phyloP scores from a whole-genome alignment of 64 coral and sea anemone genomes.

The Actinia equina region DNA sequence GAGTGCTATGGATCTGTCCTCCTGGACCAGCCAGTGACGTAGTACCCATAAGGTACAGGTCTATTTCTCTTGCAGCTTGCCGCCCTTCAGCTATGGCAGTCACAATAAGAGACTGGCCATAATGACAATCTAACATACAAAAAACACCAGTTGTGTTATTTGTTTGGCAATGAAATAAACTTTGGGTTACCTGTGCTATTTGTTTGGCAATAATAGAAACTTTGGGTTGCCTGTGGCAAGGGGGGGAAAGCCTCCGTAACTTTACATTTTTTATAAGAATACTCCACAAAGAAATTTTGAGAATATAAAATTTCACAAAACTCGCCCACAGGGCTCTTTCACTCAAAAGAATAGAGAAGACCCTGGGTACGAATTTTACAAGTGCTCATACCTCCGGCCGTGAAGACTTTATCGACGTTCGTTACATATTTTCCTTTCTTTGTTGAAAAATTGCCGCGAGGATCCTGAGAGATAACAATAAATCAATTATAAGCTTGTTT shows the following conservation, averaged over 20 bases:
- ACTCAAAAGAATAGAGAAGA: not conserved
- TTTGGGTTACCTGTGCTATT: not conserved
- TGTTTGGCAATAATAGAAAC: not conserved
- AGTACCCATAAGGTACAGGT: conserved; percentile 86
- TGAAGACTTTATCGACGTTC: conserved; percentile 66
- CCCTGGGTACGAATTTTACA: not conserved
- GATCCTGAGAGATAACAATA: conserved; percentile 56
- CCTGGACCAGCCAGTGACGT: conserved; percentile 93
- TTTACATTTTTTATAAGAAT: too few species aligned
- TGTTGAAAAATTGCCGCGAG: conserved; percentile 82
- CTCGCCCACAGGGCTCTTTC: not conserved
- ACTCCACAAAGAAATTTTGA: too few species aligned
- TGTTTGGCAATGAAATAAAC: not conserved
- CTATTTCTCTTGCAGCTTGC: conserved; percentile 90
- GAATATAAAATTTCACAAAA: not conserved
- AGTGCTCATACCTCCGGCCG: conserved; percentile 78
- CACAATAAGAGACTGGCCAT: conserved; percentile 85
- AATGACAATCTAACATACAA: conserved; percentile 67
- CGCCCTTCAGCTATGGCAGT: conserved; percentile 91
- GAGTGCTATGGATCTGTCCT: conserved; percentile 70
- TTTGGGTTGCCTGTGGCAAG: not conserved
- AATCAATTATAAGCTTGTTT: not conserved
- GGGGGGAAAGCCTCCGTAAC: too few species aligned
- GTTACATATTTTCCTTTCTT: conserved; percentile 64
- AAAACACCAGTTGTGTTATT: not conserved